Percentiles rank a stretch among this genome's conserved stretches.
These are phyloP conservation scores for Psammodynastes pulverulentus DNA, from an alignment of 2,113 vertebrate genomes.

Conservation along the genomic window DNA sequence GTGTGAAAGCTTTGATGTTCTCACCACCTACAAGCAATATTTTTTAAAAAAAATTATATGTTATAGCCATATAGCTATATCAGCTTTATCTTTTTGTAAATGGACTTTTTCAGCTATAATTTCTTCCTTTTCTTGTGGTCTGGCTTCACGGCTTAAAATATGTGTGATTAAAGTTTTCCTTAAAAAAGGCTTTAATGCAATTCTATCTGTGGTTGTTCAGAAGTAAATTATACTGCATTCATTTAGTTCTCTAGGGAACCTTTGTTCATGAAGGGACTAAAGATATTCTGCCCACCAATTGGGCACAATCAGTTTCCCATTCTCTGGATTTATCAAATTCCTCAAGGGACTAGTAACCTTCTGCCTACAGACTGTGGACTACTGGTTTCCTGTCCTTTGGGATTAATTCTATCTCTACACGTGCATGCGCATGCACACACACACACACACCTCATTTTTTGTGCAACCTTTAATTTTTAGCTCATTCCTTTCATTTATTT, in stretches of 20 bases:
- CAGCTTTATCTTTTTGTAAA: background rate
- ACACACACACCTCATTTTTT: background rate
- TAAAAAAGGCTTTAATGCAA: background rate
- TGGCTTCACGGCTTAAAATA: background rate
- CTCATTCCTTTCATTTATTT: background rate
- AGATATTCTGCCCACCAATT: background rate
- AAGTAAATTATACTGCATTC: background rate
- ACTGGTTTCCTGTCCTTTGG: background rate
- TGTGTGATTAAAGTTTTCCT: background rate
- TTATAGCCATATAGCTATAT: background rate
- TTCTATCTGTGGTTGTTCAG: background rate
- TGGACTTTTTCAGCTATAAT: conserved; percentile 39
- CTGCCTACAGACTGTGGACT: background rate
- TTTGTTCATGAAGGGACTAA: background rate
- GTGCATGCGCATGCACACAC: no score
- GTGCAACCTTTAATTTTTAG: background rate
- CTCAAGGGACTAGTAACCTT: background rate
- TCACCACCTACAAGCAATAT: conserved; percentile 22
- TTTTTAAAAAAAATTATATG: background rate
- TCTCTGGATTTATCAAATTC: background rate
- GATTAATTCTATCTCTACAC: background rate
- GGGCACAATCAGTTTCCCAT: background rate
- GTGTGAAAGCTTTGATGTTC: conserved; percentile 49
- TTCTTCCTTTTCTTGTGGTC: conserved; percentile 34
- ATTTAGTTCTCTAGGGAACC: background rate